Conservation (phyloP, 2,888 invertebrate species). For the Megaustenia siamemsis region DNA sequence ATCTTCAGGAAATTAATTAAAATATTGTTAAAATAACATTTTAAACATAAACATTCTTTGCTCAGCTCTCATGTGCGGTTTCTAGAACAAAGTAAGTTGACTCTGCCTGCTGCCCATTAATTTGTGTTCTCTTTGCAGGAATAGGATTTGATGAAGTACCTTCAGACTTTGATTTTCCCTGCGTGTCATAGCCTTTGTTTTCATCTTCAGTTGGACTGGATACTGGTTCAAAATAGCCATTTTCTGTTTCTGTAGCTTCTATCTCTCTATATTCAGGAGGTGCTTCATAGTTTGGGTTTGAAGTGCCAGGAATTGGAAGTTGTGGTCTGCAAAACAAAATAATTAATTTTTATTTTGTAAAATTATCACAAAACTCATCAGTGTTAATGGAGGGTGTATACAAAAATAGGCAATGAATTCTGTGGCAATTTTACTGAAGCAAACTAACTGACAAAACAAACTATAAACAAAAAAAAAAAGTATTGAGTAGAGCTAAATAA, state of each 20-base stretch:
- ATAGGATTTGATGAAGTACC: background rate
- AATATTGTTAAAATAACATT: too few relatives aligned
- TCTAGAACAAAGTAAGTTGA: constrained; percentile 50
- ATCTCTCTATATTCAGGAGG: constrained; percentile 42
- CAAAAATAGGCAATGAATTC: background rate
- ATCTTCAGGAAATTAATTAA: background rate
- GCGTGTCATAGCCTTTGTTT: constrained; percentile 31
- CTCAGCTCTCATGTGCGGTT: background rate
- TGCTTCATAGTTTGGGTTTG: constrained; percentile 42
- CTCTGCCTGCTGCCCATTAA: constrained; percentile 35
- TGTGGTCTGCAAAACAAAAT: constrained; percentile 5
- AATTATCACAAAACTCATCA: too few relatives aligned
- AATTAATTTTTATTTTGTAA: background rate
- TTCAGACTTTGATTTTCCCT: background rate
- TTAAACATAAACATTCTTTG: background rate
- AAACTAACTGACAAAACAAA: too few relatives aligned
- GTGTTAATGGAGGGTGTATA: background rate
- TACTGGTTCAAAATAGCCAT: constrained; percentile 20
- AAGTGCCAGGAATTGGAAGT: constrained; percentile 15
- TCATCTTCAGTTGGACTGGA: constrained; percentile 28
- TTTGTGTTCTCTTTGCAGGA: constrained; percentile 49
- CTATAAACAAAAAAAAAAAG: background rate
- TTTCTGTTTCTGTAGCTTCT: background rate
- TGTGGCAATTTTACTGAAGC: too few relatives aligned
- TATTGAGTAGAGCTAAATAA: background rate